Percentiles rank a stretch among this genome's conserved stretches.
These are phyloP conservation scores for Larimichthys crocea DNA, from an alignment of 2,113 vertebrate species.

Conservation along the genomic window DNA sequence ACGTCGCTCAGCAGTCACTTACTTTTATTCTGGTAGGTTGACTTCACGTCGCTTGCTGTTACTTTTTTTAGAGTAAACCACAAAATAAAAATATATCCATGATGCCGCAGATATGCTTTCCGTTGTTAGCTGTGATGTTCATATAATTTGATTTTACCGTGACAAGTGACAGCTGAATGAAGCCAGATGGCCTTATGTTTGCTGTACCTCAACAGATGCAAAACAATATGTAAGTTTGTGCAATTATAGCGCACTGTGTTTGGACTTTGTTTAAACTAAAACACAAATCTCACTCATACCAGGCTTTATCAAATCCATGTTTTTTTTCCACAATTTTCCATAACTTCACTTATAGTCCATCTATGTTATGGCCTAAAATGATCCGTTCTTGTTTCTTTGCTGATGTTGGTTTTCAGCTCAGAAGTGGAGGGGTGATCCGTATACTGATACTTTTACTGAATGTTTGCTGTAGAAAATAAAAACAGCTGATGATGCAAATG, in stretches of 20 bases:
- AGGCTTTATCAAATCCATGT: too few species aligned
- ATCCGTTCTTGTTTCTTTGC: constrained; percentile 1
- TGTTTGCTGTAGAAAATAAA: not conserved
- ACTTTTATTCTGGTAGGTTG: not conserved
- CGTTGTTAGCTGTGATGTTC: not conserved
- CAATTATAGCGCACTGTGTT: too few species aligned
- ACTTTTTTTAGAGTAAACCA: constrained; percentile 4
- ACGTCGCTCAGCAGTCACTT: not conserved
- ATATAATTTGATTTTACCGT: not conserved
- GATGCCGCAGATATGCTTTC: not conserved
- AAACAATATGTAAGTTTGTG: too few species aligned
- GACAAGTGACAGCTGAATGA: not conserved
- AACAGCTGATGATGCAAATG: constrained; percentile 1
- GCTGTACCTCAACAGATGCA: too few species aligned
- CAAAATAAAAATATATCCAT: not conserved
- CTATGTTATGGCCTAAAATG: not conserved
- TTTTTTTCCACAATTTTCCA: too few species aligned
- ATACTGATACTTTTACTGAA: not conserved
- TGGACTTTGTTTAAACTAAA: too few species aligned
- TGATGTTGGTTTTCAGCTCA: constrained; percentile 13
- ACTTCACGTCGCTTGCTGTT: not conserved
- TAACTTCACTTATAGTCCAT: not conserved
- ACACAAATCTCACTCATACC: too few species aligned
- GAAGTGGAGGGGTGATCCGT: not conserved
- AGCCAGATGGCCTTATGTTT: not conserved